phyloP scores from a whole-genome alignment of 2,113 vertebrate genomes.

The Laterallus jamaicensis region DNA sequence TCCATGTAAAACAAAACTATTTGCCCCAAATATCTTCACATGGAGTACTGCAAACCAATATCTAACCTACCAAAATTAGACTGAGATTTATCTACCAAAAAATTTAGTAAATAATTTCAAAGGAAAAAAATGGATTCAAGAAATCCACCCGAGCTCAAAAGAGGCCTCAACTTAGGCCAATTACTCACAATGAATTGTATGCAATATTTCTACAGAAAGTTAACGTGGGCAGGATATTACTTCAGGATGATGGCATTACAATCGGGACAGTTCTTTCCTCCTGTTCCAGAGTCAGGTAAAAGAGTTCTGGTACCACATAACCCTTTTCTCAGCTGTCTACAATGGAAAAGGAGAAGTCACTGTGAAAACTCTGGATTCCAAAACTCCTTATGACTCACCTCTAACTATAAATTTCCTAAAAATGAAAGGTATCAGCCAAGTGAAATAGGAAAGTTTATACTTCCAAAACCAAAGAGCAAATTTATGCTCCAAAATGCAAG shows the following conservation, averaged over 20 bases:
- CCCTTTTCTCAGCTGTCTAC: not conserved
- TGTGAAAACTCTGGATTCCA: not conserved
- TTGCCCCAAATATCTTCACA: not conserved
- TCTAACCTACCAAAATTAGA: not conserved
- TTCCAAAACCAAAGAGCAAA: constrained; percentile 28
- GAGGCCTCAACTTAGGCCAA: not conserved
- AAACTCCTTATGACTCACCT: constrained; percentile 5
- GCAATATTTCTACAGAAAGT: not conserved
- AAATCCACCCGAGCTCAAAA: constrained; percentile 1
- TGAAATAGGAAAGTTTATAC: not conserved
- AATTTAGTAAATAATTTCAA: not conserved
- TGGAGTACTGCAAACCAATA: not conserved
- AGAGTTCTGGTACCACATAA: not conserved
- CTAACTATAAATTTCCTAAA: not conserved
- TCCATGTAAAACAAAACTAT: not conserved
- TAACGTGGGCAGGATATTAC: not conserved
- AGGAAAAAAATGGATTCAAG: not conserved
- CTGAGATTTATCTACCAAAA: not conserved
- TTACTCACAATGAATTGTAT: not conserved
- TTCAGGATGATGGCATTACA: not conserved
- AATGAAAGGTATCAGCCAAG: constrained; percentile 23
- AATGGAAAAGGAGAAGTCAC: not conserved
- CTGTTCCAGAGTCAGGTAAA: not conserved
- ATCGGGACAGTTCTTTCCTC: not conserved
- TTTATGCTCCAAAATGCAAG: constrained; percentile 5